These are phyloP conservation scores for Peromyscus melanophrys DNA, from an alignment of 2,797 vertebrate genomes.

Conservation along the genomic window DNA sequence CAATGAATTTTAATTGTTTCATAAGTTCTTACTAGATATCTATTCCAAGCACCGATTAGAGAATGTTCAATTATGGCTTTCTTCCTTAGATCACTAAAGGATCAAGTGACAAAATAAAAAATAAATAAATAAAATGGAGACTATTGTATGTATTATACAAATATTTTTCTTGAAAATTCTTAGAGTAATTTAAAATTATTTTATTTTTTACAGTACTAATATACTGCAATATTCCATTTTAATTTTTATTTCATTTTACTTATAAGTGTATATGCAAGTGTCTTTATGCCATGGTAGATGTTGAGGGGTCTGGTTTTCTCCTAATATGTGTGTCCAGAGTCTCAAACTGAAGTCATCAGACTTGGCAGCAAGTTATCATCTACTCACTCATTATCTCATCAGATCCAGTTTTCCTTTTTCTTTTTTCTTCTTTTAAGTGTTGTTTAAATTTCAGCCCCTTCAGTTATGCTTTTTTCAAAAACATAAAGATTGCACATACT, in stretches of 20 bases:
- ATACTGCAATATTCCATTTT: neutral
- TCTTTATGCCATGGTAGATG: neutral
- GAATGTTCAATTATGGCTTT: neutral
- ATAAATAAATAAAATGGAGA: neutral
- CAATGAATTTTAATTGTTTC: neutral
- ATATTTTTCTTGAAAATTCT: slow-evolving; percentile 33
- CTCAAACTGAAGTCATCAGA: neutral
- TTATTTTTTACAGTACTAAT: neutral
- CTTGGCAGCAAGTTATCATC: neutral
- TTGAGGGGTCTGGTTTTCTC: neutral
- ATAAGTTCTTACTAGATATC: neutral
- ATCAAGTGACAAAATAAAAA: neutral
- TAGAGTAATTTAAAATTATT: neutral
- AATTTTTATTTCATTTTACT: neutral
- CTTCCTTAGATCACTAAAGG: neutral
- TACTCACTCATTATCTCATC: neutral
- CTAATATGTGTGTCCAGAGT: neutral
- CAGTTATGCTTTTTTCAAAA: neutral
- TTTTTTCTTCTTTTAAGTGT: neutral
- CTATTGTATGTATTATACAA: neutral
- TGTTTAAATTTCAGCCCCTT: neutral
- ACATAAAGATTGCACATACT: neutral
- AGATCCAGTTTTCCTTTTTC: neutral
- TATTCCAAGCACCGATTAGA: neutral
- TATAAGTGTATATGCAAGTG: neutral